Percentiles rank a stretch among this genome's conserved stretches.
Evolutionary conservation across 2,797 vertebrate genomes (phyloP).

Genomic region (Sebastes diaconus): DNA sequence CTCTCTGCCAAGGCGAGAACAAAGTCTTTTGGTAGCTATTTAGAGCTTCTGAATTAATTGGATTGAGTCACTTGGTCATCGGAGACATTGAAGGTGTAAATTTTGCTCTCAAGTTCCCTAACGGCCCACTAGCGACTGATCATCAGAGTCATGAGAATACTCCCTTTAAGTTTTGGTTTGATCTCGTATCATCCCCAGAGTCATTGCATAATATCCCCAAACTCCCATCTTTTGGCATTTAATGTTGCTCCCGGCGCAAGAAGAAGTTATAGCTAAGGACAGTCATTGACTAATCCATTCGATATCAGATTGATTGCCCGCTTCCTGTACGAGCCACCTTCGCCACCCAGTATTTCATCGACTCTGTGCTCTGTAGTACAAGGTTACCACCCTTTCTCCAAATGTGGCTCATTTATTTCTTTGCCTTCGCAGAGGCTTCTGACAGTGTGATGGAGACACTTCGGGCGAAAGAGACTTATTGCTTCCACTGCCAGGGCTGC

Average conservation of each 20-base stretch:
- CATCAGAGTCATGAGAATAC: slow-evolving; percentile 7
- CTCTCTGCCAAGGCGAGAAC: slow-evolving; percentile 26
- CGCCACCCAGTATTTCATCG: slow-evolving; percentile 35
- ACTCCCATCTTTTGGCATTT: slow-evolving; percentile 12
- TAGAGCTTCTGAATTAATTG: slow-evolving; percentile 51
- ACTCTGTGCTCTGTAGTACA: slow-evolving; percentile 43
- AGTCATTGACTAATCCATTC: slow-evolving; percentile 52
- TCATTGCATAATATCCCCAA: slow-evolving; percentile 24
- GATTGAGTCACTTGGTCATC: slow-evolving; percentile 51
- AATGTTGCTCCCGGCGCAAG: not conserved
- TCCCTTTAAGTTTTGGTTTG: slow-evolving; percentile 23
- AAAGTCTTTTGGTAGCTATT: slow-evolving; percentile 53
- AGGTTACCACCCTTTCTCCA: slow-evolving; percentile 41
- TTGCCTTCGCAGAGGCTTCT: slow-evolving; percentile 77
- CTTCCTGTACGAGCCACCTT: slow-evolving; percentile 20
- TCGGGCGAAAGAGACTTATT: slow-evolving; percentile 80
- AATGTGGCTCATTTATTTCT: slow-evolving; percentile 58
- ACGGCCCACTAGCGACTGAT: slow-evolving; percentile 14
- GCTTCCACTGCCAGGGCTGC: slow-evolving; percentile 91
- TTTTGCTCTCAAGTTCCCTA: slow-evolving; percentile 19
- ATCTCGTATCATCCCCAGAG: slow-evolving; percentile 8
- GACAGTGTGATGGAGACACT: slow-evolving; percentile 79
- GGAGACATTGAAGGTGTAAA: slow-evolving; percentile 48
- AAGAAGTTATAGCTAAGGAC: slow-evolving; percentile 40
- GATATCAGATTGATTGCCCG: slow-evolving; percentile 48